Evolutionary conservation across 1,140 invertebrate species (phyloP), one percentile per base, ranked within the genome.

Genomic region (Rhagoletis pomonella): DNA sequence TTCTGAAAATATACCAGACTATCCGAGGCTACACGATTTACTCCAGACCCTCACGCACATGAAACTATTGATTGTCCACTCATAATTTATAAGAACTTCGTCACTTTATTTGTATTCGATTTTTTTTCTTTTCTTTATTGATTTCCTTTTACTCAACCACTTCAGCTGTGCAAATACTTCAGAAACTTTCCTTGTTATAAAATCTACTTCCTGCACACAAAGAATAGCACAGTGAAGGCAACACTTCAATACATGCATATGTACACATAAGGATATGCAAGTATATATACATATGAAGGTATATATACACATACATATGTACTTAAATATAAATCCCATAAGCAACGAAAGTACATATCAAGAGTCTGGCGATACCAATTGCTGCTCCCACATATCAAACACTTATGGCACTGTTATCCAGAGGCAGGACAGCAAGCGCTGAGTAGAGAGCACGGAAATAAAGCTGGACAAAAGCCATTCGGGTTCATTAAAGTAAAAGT

Each of bases 401-500:
- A 12, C 17, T 62, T 62, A 2, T 10, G 10, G 50, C 50, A 55
- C 10, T 55, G 50, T 10, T 10, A 55, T 7, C 50, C 50, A 2
- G 50, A 55, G 50, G 50, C 5, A 55, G 50, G 50, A 55, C 50
- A 55, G 50, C 9, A 62, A 62, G n/a, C 60, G 12, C 3, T 0
- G 1, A 7, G 50, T 73, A 44, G 4, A 47, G 12, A 0, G 67
- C 5, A 10, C 4, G 67, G 4, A 73, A 65, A 47, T 73, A 47
- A 73, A 47, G 39, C 39, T 73, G 42, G 39, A 73, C 67, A 12
- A 44, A 77, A 77, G 73, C n/a, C 44, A 77, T 77, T 55, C 17
- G n/a, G n/a, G 73, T 77, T 77, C 73, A 77, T 55, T 77, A 42
- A 50, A 77, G 73, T 42, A 55, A 77, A 50, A 77, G 73, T 50